Conservation (phyloP, 2,888 invertebrate genomes). For the Emmelina monodactyla region DNA sequence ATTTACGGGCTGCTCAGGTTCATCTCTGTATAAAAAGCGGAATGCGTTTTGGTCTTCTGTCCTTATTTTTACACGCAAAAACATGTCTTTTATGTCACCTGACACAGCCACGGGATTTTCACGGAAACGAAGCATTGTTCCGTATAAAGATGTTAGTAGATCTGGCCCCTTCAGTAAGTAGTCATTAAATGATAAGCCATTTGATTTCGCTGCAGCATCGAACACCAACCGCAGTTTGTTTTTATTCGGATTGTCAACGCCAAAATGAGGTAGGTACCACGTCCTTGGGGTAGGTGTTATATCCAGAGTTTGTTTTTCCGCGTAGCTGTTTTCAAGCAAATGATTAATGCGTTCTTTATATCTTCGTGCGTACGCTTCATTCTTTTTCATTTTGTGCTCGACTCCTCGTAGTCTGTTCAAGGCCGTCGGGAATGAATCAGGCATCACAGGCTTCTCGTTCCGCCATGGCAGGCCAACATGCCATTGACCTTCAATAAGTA, state of each 20-base stretch:
- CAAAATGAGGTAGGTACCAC: slow-evolving; percentile 19
- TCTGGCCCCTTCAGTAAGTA: slow-evolving; percentile 18
- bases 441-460: slow-evolving; percentile 11
- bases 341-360: slow-evolving; percentile 16
- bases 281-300: not conserved
- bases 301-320: slow-evolving; percentile 7
- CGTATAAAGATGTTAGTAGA: slow-evolving; percentile 20
- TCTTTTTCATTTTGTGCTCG: slow-evolving; percentile 8
- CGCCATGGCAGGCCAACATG: slow-evolving; percentile 18
- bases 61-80: slow-evolving; percentile 20
- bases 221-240: slow-evolving; percentile 16
- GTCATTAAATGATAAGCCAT: slow-evolving; percentile 16
- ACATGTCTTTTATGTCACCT: slow-evolving; percentile 24
- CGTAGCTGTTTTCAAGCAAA: slow-evolving; percentile 15
- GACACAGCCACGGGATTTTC: slow-evolving; percentile 23
- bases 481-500: slow-evolving; percentile 15
- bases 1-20: slow-evolving; percentile 3
- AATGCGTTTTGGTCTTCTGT: slow-evolving; percentile 21
- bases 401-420: slow-evolving; percentile 8
- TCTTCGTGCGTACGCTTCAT: slow-evolving; percentile 7
- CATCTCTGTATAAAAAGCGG: slow-evolving; percentile 22
- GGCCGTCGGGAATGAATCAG: slow-evolving; percentile 10
- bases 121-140: slow-evolving; percentile 28
- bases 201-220: slow-evolving; percentile 14
- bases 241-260: slow-evolving; percentile 17